Base-by-base conservation (phyloP, 2,888 invertebrate species). In the Geotrupes spiniger region DNA sequence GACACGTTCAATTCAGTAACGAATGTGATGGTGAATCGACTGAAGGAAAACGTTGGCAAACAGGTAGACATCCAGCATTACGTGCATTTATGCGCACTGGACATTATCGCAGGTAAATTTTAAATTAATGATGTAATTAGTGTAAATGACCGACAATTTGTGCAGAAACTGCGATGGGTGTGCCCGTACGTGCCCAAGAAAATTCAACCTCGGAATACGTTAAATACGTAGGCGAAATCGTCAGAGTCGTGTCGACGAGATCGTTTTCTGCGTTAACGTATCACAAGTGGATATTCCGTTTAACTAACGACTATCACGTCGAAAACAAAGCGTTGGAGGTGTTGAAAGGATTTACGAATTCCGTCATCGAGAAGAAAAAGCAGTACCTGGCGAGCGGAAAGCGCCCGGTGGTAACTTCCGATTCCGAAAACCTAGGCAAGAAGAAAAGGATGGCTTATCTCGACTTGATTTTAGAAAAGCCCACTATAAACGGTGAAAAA, bases 131-230 rank as follows among this genome's bases (percentile, higher is more conserved):
- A 25, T n/a, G n/a, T 6, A 10, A 36, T 6, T 8, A 36, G 12
- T 15, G 4, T 6, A 11, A 33, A 16, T 38, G n/a, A n/a, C n/a
- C n/a, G n/a, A n/a, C 2, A 10, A 15, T 46, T 41, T 8, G 14
- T 14, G 1, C 33, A 48, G 49, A 49, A 74, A 84, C 89, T 3
- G 86, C 91, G 6, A 92, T 92, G 92, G 92, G 91, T 0, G 79
- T 82, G 6, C 78, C 79, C 17, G 74, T 89, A 0, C 76, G 87
- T 63, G 87, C 89, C 0, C 90, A 91, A 66, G 74, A 74, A 3
- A 75, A 85, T 63, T 75, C 76, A 4, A 78, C 86, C 54, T 84
- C 85, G 0, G 78, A 82, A 56, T 91, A 90, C 64, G 86, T 89
- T 0, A 74, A 76, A 60, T 83, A 86, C n/a, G 83, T 90, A 26